Base-by-base conservation (phyloP, 1,140 invertebrate species). In the Drosophila murphyi region DNA sequence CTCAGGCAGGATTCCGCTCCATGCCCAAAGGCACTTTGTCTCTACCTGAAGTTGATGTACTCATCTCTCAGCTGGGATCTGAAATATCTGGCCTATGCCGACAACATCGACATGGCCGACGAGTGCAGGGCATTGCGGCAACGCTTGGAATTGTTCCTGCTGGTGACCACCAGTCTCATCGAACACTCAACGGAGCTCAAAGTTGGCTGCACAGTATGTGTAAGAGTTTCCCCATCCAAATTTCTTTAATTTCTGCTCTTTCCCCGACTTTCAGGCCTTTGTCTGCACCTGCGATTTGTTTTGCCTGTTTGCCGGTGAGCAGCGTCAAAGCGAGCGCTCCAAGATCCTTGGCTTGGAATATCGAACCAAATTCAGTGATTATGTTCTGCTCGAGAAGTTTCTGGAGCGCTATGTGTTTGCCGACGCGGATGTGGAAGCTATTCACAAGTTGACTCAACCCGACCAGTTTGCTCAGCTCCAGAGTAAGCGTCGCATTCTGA, bases 221-320 rank as follows among this genome's bases (percentile, higher is more conserved):
- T 5, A 7, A 34, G 41, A 56, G 7, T 34, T 20, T 31, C 10
- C 2, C n/a, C 2, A 12, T 48, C 4, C 3, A 31, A 31, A 2
- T 35, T 8, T 29, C 10, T 10, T 35, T 5, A 10, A 1, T 3
- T n/a, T 4, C 2, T 43, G n/a, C 8, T 2, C 4, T 43, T 43
- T 20, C 20, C 20, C 20, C 20, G 0, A 20, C 6, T 52, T 57
- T 0, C 8, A 87, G 82, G 52, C 63, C 10, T 75, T 78, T 52
- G 12, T 31, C 20, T 70, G 28, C 3, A 32, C 45, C 3, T 89
- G 85, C n/a, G 83, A 88, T 63, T 50, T 88, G 0, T 56, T 72
- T 2, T 28, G 80, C 2, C 5, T 89, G 0, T 80, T 75, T 29
- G 62, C 62, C 1, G 41, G 72, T 10, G 10, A 48, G 5, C n/a